Conservation (phyloP, 2,113 vertebrate genomes). For the Desmodus rotundus region DNA sequence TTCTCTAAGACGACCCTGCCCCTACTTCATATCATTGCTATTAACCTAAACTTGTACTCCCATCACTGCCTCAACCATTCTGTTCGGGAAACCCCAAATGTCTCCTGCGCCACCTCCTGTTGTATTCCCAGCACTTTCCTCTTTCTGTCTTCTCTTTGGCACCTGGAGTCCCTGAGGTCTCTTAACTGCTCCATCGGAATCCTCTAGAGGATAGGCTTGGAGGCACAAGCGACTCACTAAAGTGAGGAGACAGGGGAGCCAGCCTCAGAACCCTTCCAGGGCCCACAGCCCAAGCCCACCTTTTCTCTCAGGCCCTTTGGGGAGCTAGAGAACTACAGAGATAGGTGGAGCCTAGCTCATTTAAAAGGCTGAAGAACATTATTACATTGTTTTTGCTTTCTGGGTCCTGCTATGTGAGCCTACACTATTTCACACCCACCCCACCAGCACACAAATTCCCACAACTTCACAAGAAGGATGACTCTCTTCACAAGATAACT, state of each 20-base stretch:
- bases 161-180: not conserved
- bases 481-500: constrained; percentile 25
- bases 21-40: too few species aligned
- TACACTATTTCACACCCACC: not conserved
- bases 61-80: not conserved
- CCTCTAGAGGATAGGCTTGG: not conserved
- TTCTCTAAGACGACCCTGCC: not conserved
- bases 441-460: not conserved
- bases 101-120: not conserved
- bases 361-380: not conserved
- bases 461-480: not conserved
- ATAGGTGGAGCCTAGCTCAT: not conserved
- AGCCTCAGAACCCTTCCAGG: not conserved
- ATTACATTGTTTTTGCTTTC: not conserved
- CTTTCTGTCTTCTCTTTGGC: not conserved
- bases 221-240: not conserved
- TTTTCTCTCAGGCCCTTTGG: not conserved
- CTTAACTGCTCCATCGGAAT: not conserved
- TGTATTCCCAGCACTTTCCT: not conserved
- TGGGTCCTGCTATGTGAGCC: not conserved
- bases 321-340: not conserved
- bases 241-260: not conserved
- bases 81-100: not conserved
- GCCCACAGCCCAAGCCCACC: not conserved
- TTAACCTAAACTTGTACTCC: not conserved